phyloP scores from a whole-genome alignment of 1,140 invertebrate species.

The Aporrectodea caliginosa region DNA sequence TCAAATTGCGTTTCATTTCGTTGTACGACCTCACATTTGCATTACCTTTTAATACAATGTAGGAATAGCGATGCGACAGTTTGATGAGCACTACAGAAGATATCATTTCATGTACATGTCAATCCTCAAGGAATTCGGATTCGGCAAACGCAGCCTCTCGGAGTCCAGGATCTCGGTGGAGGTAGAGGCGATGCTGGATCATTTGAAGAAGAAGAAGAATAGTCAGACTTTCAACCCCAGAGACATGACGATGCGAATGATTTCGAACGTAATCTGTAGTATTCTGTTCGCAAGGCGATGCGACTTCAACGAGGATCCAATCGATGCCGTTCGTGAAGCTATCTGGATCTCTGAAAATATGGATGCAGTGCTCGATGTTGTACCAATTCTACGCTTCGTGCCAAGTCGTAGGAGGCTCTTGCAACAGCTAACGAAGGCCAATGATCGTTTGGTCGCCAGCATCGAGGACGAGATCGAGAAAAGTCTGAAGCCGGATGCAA shows the following conservation, averaged over 20 bases:
- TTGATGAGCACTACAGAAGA: too few species aligned
- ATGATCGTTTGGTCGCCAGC: too few species aligned
- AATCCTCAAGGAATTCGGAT: not conserved
- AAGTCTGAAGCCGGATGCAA: not conserved
- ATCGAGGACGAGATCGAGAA: not conserved
- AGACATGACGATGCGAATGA: not conserved
- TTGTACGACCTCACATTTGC: too few species aligned
- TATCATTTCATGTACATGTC: too few species aligned
- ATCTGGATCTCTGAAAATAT: too few species aligned
- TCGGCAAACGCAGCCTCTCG: not conserved
- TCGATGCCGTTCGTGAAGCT: too few species aligned
- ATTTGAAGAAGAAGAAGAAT: not conserved
- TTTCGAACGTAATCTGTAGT: not conserved
- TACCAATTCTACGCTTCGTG: not conserved
- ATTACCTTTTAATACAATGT: too few species aligned
- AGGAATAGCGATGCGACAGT: too few species aligned
- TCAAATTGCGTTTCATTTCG: too few species aligned
- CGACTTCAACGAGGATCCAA: too few species aligned
- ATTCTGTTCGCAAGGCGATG: not conserved
- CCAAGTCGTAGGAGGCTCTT: not conserved
- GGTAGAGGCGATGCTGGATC: not conserved
- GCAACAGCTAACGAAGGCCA: too few species aligned
- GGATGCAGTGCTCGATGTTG: not conserved
- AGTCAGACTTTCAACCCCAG: not conserved
- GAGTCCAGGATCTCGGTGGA: not conserved